These are phyloP conservation scores for Hipparchia semele DNA, from an alignment of 2,888 invertebrate species.

Conservation along the genomic window DNA sequence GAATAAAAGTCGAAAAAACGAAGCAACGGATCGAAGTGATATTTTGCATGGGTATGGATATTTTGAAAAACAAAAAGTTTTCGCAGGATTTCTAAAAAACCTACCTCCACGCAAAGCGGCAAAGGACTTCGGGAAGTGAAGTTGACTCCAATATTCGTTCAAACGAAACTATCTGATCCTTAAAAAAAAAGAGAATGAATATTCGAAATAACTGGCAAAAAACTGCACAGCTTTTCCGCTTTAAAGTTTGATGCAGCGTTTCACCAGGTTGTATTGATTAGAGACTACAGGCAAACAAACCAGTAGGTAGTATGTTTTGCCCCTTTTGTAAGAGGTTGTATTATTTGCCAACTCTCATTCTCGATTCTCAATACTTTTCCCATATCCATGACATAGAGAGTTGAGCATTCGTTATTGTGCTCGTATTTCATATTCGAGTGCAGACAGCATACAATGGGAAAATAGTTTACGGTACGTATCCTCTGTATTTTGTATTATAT, in stretches of 20 bases:
- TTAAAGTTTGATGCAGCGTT: slow-evolving; percentile 10
- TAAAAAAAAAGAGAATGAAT: not conserved
- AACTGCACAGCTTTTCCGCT: slow-evolving; percentile 1
- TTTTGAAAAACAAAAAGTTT: too few species aligned
- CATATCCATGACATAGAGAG: slow-evolving; percentile 22
- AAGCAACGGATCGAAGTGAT: too few species aligned
- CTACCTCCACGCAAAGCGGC: not conserved
- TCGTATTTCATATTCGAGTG: slow-evolving; percentile 24
- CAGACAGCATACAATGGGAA: slow-evolving; percentile 21
- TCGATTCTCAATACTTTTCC: slow-evolving; percentile 23
- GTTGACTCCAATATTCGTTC: not conserved
- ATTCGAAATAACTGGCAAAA: not conserved
- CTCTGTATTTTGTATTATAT: slow-evolving; percentile 2
- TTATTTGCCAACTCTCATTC: slow-evolving; percentile 17
- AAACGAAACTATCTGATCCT: not conserved
- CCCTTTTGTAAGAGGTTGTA: not conserved
- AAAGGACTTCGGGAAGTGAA: not conserved
- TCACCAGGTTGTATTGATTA: slow-evolving; percentile 20
- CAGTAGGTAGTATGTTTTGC: slow-evolving; percentile 3
- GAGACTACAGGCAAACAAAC: slow-evolving; percentile 12
- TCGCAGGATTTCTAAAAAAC: not conserved
- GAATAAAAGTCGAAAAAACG: too few species aligned
- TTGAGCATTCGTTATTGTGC: slow-evolving; percentile 19
- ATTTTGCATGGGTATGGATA: too few species aligned
- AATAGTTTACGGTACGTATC: slow-evolving; percentile 16